A percentile compares a stretch with the other conserved stretches of the same genome.
phyloP scores from a whole-genome alignment of 2,797 vertebrate genomes.

The Borostomias antarcticus region DNA sequence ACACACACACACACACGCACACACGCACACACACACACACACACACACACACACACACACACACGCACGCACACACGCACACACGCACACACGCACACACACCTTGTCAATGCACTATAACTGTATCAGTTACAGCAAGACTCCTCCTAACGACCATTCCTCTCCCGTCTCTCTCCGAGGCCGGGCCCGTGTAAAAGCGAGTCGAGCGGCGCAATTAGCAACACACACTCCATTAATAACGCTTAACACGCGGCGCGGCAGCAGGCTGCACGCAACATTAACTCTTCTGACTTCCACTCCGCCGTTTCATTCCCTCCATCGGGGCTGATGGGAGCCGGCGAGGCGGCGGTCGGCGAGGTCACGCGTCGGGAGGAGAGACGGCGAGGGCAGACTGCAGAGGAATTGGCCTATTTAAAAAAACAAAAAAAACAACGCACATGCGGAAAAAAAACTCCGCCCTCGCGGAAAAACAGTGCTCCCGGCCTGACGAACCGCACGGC shows the following conservation, averaged over 20 bases:
- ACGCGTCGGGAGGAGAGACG: constrained; percentile 24
- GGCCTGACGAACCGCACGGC: too few relatives aligned
- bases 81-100: constrained; percentile 26
- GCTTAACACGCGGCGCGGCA: constrained; percentile 49
- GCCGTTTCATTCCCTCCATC: constrained; percentile 27
- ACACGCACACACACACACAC: constrained; percentile 25
- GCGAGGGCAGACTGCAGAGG: background rate
- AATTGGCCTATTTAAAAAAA: too few relatives aligned
- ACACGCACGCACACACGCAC: background rate
- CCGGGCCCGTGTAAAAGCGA: constrained; percentile 50
- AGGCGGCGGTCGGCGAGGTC: constrained; percentile 41
- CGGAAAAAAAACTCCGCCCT: too few relatives aligned
- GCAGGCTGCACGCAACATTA: constrained; percentile 69
- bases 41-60: background rate
- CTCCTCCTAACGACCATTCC: constrained; percentile 11
- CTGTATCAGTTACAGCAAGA: constrained; percentile 30
- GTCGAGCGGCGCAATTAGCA: constrained; percentile 70
- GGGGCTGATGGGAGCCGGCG: constrained; percentile 45
- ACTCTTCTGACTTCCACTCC: constrained; percentile 59
- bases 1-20: too few relatives aligned
- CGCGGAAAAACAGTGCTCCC: too few relatives aligned
- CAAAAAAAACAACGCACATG: too few relatives aligned
- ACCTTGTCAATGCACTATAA: constrained; percentile 7
- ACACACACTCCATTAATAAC: constrained; percentile 74
- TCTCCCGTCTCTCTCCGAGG: constrained; percentile 40